Evolutionary conservation across 2,888 invertebrate genomes (phyloP).

Genomic region (Rutpela maculata): DNA sequence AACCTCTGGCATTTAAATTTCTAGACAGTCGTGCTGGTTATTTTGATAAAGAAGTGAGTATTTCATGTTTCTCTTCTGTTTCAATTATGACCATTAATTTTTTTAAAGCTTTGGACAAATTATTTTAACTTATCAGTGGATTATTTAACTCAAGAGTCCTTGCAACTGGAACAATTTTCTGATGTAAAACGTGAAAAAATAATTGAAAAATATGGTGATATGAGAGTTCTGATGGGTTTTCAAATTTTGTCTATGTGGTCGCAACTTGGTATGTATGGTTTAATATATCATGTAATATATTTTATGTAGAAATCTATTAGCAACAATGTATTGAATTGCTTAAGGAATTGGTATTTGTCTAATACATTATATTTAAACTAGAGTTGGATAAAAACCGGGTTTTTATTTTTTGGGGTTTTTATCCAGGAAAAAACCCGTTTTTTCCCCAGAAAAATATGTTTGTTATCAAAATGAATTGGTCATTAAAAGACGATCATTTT

Average conservation of each 20-base stretch:
- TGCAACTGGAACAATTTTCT: conserved; percentile 89
- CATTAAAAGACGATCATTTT: too few species aligned
- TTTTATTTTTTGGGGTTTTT: too few species aligned
- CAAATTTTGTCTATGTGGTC: conserved; percentile 95
- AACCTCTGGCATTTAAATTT: conserved; percentile 90
- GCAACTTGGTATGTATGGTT: conserved; percentile 79
- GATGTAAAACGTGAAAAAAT: conserved; percentile 87
- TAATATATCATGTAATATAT: neutral
- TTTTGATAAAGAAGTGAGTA: conserved; percentile 84
- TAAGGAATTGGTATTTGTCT: too few species aligned
- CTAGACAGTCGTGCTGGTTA: conserved; percentile 81
- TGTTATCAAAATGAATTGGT: too few species aligned
- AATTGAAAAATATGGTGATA: conserved; percentile 88
- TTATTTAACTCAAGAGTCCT: conserved; percentile 86
- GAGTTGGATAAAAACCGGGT: too few species aligned
- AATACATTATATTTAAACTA: too few species aligned
- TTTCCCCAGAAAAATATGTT: too few species aligned
- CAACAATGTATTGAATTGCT: too few species aligned
- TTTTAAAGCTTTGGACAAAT: conserved; percentile 78
- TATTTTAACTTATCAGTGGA: conserved; percentile 89
- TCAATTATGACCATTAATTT: conserved; percentile 6
- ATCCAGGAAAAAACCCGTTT: too few species aligned
- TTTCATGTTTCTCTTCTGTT: neutral
- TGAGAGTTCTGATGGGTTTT: conserved; percentile 94
- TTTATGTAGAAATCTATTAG: too few species aligned